Evolutionary conservation across 2,888 invertebrate genomes (phyloP), one percentile per base, ranked within the genome.

Genomic region (Clitarchus hookeri): DNA sequence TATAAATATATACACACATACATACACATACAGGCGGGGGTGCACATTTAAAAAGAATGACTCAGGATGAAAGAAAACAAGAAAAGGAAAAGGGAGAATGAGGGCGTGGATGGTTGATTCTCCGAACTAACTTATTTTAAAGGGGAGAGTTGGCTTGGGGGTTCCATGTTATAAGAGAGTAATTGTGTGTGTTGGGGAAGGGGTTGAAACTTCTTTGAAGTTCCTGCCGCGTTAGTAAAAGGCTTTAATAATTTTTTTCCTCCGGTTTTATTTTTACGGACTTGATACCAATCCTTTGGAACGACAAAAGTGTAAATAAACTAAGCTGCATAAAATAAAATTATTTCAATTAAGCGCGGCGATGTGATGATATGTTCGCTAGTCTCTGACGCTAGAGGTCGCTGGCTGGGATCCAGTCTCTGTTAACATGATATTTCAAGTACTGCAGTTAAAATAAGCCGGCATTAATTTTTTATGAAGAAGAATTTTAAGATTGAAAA

Each of bases 111-210:
- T n/a, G 65, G 65, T 65, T 65, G 23, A 65, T 65, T 65, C 65
- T 65, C 19, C 65, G 65, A 65, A 65, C 65, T 65, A 65, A 65
- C 65, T 65, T 65, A 65, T 65, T 65, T 65, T 65, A 65, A 65
- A 65, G 65, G 65, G 65, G 65, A 65, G 16, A 65, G 65, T 23
- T 65, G 65, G 65, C 65, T 65, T 65, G 65, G n/a, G 19, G 65
- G 8, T 65, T 65, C 65, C 8, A 23, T 16, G 65, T 65, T 65
- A 23, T 65, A 65, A 23, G 65, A 23, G 65, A 65, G 65, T 65
- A 65, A 65, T 65, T 65, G 65, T 65, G 65, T 65, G 65, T 65
- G 36, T 36, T 1, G n/a, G 65, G 65, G 23, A 23, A 2, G 23
- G 65, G 65, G 65, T 19, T 23, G n/a, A 65, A 65, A 23, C 65